Conservation (phyloP, 2,888 invertebrate genomes). For the Crossocerus cetratus region DNA sequence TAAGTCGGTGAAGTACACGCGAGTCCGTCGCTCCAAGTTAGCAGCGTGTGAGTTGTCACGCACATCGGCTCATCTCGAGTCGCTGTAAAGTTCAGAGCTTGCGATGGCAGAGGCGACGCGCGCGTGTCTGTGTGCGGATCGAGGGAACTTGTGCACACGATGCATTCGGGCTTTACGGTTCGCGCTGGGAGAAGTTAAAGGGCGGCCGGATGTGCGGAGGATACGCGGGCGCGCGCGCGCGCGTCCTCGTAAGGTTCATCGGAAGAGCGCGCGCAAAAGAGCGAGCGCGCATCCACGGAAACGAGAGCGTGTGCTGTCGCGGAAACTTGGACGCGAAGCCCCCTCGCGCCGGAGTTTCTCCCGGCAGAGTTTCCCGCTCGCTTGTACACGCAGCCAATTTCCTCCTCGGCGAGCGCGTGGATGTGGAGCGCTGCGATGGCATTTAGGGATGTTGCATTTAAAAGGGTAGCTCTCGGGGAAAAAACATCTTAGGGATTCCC, state of each 20-base stretch:
- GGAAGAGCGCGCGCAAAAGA: constrained; percentile 27
- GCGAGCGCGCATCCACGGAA: constrained; percentile 15
- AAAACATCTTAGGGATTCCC: too few species aligned
- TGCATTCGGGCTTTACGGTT: constrained; percentile 46
- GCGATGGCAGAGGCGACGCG: not conserved
- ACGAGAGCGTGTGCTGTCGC: not conserved
- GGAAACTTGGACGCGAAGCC: too few species aligned
- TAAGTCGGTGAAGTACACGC: not conserved
- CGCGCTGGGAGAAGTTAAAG: constrained; percentile 44
- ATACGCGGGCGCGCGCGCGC: too few species aligned
- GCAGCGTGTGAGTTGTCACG: not conserved
- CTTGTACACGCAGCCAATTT: not conserved
- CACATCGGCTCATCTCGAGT: not conserved
- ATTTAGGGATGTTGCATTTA: too few species aligned
- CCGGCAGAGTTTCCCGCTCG: not conserved
- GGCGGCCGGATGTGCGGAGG: constrained; percentile 14
- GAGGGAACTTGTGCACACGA: constrained; percentile 5
- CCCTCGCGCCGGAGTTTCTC: not conserved
- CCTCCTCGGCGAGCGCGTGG: not conserved
- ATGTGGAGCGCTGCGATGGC: too few species aligned
- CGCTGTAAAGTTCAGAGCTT: constrained; percentile 11
- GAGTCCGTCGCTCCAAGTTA: constrained; percentile 2
- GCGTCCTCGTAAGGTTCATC: constrained; percentile 7
- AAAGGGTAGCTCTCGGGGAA: too few species aligned
- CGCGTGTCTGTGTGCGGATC: constrained; percentile 26